Evolutionary conservation across 1,140 invertebrate species (phyloP), one percentile per base, ranked within the genome.

Genomic region (Hyles vespertilio): DNA sequence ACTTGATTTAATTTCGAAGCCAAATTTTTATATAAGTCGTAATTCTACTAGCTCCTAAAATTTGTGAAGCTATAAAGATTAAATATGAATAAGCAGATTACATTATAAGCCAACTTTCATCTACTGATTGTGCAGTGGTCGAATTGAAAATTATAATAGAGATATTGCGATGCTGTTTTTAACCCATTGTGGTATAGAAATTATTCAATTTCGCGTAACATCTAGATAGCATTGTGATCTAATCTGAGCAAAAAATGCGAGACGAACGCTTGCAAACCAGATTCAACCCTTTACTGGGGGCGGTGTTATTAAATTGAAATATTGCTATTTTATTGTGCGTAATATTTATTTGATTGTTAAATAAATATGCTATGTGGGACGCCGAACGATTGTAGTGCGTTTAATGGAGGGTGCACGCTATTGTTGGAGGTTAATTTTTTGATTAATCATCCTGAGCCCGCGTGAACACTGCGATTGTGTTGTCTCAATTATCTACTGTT

Each of bases 311-410:
- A 84, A 86, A 89, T 87, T 89, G 85, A 89, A 87, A 89, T 89
- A 89, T 89, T 89, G 83, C 74, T 80, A 84, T 87, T 89, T 89
- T 89, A 89, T 87, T 84, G 75, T 84, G 68, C 76, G 82, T 89
- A 87, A 89, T 89, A 89, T 89, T 89, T 89, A 86, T 89, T 87
- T 87, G 85, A 89, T 89, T 89, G 84, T 89, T 81, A 85, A 89
- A 89, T 89, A 89, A 87, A 87, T 84, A 89, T 70, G 70, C 74
- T 71, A 79, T 88, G 85, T 85, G 86, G 84, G 82, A 86, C 80
- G 82, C 79, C 70, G 71, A 79, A 71, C 65, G 78, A 84, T 84
- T 87, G 81, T 84, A 65, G 56, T 67, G 63, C 71, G 73, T 77
- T 76, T 80, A 87, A 83, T 80, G 74, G 80, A 72, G 83, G 80